Conservation (phyloP, 2,113 vertebrate genomes). For the Larimichthys crocea region DNA sequence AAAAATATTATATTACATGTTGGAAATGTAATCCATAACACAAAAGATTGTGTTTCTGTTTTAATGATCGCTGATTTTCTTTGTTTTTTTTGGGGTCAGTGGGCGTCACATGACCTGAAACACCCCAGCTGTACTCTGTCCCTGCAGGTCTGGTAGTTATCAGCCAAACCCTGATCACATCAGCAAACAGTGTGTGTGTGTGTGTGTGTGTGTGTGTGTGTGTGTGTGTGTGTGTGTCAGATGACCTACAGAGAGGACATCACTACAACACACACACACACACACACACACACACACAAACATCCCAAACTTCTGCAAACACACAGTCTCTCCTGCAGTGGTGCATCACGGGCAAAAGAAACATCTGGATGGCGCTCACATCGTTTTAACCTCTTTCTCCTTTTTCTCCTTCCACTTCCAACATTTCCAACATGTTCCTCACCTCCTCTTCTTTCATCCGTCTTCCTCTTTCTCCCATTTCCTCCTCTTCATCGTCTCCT, state of each 20-base stretch:
- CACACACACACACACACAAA: constrained; percentile 4
- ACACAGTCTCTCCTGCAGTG: constrained; percentile 2
- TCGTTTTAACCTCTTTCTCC: not conserved
- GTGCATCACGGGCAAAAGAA: constrained; percentile 27
- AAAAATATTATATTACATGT: not conserved
- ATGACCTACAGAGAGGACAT: constrained; percentile 13
- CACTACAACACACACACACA: not conserved
- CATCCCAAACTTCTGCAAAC: constrained; percentile 15
- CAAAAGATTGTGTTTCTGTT: not conserved
- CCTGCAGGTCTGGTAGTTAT: not conserved
- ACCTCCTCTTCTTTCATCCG: not conserved
- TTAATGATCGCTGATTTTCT: too few relatives aligned
- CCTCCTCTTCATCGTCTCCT: too few relatives aligned
- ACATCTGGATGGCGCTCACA: not conserved
- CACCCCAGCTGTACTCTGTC: too few relatives aligned
- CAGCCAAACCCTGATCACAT: constrained; percentile 18
- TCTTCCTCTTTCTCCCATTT: not conserved
- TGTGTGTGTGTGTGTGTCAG: constrained; percentile 10
- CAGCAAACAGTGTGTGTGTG: constrained; percentile 7
- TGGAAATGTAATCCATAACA: too few relatives aligned
- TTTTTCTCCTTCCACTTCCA: not conserved
- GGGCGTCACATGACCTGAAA: not conserved
- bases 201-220: constrained; percentile 5
- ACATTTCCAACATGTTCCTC: too few relatives aligned
- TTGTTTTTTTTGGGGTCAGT: not conserved